phyloP scores from a whole-genome alignment of 2,797 vertebrate species.

The Poeciliopsis presidionis region DNA sequence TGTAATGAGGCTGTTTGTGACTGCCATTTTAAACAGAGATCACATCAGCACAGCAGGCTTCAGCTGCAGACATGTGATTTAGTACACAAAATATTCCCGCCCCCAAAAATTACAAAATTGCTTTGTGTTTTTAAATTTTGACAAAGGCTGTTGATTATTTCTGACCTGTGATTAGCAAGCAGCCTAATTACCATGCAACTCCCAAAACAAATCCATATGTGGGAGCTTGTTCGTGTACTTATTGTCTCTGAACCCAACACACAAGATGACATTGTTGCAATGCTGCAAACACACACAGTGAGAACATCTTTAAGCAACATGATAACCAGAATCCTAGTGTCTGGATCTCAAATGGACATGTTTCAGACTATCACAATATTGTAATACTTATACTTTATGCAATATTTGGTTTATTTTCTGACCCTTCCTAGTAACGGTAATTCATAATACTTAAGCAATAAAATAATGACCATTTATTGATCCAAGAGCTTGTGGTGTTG shows the following conservation, averaged over 20 bases:
- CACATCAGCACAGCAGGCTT: neutral
- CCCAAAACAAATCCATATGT: slow-evolving; percentile 44
- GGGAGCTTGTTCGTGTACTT: slow-evolving; percentile 24
- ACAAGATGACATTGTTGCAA: slow-evolving; percentile 17
- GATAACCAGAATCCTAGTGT: neutral
- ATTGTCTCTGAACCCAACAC: neutral
- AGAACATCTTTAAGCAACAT: neutral
- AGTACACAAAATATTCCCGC: neutral
- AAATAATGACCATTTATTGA: neutral
- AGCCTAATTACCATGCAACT: slow-evolving; percentile 48
- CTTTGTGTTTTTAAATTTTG: slow-evolving; percentile 8
- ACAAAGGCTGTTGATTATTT: slow-evolving; percentile 36
- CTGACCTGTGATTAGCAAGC: slow-evolving; percentile 33
- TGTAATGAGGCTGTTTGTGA: neutral
- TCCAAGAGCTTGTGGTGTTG: neutral
- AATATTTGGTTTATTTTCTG: neutral
- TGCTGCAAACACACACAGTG: slow-evolving; percentile 5
- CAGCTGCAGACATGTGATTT: neutral
- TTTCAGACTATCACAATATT: neutral
- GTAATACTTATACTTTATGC: neutral
- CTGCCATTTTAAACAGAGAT: slow-evolving; percentile 1
- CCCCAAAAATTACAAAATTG: neutral
- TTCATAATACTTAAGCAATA: neutral
- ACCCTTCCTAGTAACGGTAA: neutral
- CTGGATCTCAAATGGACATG: neutral